Base-by-base conservation (phyloP, 2,888 invertebrate species). In the Tetrapedia diversipes region DNA sequence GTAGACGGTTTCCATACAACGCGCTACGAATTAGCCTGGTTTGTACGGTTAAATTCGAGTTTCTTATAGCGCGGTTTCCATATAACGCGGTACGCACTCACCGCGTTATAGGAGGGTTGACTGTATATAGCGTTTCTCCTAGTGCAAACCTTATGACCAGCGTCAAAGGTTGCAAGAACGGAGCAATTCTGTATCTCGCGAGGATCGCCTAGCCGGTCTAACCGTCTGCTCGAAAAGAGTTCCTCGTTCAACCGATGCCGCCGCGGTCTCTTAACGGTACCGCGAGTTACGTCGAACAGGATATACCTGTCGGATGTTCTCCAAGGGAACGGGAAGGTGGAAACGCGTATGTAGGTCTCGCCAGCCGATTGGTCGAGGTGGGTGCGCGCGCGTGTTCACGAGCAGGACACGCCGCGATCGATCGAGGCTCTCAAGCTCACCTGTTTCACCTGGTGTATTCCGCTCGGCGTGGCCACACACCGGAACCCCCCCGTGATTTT, bases 311-410 rank as follows among this genome's bases (percentile, higher is more conserved):
- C 65, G 81, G 88, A 88, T 87, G 86, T 83, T 85, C 86, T 78
- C 74, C 74, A 79, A 56, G 68, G 60, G 54, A 24, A 61, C 59
- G 45, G 57, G 49, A 82, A 79, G 84, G 83, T 79, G 86, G 86
- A 79, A 80, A 84, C 85, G 86, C 88, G 86, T 89, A 91, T 90
- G 90, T 91, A 91, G 91, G 91, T 91, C 91, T 90, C 87, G 89
- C 79, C 51, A 69, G 65, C 77, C 82, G 85, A 91, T 91, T 91
- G 91, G 91, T 72, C 80, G 82, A 79, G 54, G 41, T 29, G 60
- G 59, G 64, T 56, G 79, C 76, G 29, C 34, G 63, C 61, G 68
- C 60, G 79, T 75, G n/a, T n/a, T 75, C 78, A 73, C 77, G 82
- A 81, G 82, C 79, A 86, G 83, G 86, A 86, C 79, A 77, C 82